Evolutionary conservation across 2,888 invertebrate genomes (phyloP).

Genomic region (Acanthosepion lycidas): DNA sequence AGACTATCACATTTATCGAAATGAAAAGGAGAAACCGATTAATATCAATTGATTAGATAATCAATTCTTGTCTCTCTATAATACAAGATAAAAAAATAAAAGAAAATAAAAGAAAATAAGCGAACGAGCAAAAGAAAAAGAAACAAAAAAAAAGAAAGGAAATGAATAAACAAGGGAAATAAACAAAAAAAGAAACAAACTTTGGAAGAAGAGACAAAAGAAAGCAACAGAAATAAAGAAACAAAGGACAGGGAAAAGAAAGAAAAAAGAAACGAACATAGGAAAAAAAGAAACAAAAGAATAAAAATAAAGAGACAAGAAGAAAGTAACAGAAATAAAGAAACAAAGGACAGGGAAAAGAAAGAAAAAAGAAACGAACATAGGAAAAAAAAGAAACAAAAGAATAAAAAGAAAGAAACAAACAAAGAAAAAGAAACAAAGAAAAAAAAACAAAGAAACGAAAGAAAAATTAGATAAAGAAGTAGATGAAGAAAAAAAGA

Average conservation of each 20-base stretch:
- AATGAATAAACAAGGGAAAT: not conserved
- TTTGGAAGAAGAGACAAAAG: not conserved
- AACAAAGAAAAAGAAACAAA: not conserved
- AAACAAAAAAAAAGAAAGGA: not conserved
- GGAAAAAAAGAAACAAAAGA: not conserved
- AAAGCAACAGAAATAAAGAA: not conserved
- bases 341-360: not conserved
- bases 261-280: not conserved
- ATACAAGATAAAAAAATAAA: not conserved
- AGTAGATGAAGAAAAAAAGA: not conserved
- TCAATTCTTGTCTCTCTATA: no score
- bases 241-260: not conserved
- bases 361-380: not conserved
- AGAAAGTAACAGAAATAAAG: not conserved
- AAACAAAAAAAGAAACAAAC: not conserved
- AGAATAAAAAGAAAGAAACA: not conserved
- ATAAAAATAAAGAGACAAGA: not conserved
- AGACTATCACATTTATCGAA: no score
- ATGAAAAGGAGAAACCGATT: no score
- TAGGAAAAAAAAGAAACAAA: not conserved
- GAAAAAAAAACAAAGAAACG: not conserved
- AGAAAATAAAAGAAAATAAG: not conserved
- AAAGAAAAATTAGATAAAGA: not conserved
- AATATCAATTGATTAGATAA: no score
- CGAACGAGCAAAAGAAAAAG: not conserved